Evolutionary conservation across 2,797 vertebrate genomes (phyloP).

Genomic region (Decapterus maruadsi): DNA sequence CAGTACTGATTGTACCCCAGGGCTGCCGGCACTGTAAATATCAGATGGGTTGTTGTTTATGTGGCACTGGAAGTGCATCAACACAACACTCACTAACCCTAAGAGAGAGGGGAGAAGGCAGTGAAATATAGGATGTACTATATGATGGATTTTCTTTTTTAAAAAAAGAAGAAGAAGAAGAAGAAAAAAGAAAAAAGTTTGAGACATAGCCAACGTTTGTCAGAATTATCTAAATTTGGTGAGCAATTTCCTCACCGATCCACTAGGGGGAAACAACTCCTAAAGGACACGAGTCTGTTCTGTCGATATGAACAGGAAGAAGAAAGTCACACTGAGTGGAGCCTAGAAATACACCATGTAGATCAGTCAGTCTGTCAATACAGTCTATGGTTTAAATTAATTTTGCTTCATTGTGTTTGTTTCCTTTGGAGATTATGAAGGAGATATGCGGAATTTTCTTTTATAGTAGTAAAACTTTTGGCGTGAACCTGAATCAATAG

Average conservation of each 20-base stretch:
- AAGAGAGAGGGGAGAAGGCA: constrained; percentile 9
- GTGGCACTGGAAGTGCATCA: constrained; percentile 2
- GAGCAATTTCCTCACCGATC: constrained; percentile 18
- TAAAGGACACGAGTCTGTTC: not conserved
- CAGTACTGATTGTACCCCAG: constrained; percentile 17
- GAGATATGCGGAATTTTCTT: accelerated
- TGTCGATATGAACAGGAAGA: constrained; percentile 42
- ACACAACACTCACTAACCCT: not conserved
- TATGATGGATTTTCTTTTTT: no score
- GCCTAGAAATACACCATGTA: constrained; percentile 48
- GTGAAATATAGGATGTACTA: constrained; percentile 4
- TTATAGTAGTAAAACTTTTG: not conserved
- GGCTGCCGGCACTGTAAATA: constrained; percentile 8
- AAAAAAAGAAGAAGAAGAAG: no score
- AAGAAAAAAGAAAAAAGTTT: no score
- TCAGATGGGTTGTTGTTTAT: not conserved
- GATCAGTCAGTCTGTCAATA: constrained; percentile 28
- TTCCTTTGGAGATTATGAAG: not conserved
- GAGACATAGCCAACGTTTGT: no score
- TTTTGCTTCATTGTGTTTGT: not conserved
- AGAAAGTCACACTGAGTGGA: not conserved
- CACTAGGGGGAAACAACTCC: constrained; percentile 26
- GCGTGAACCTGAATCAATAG: not conserved
- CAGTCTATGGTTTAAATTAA: accelerated
- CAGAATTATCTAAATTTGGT: not conserved